These are phyloP conservation scores for Chrysotoxum bicinctum DNA, from an alignment of 2,888 invertebrate species.

Conservation along the genomic window DNA sequence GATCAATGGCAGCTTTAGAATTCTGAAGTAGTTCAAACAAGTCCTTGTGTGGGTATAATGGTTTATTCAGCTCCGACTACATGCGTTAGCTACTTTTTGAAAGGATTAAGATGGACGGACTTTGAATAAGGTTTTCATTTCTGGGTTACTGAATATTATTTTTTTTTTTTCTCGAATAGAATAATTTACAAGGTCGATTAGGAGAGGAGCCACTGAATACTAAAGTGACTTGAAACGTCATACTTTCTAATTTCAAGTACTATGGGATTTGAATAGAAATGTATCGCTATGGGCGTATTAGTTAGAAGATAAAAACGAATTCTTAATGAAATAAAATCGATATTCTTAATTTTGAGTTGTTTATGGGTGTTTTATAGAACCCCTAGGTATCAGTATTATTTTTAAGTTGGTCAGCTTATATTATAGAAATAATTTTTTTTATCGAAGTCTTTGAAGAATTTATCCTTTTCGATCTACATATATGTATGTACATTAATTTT, in stretches of 20 bases:
- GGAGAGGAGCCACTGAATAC: not conserved
- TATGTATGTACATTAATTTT: too few species aligned
- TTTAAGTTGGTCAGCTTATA: too few species aligned
- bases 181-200: constrained; percentile 27
- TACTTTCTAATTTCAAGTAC: not conserved
- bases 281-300: not conserved
- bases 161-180: not conserved
- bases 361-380: too few species aligned
- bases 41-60: constrained; percentile 26
- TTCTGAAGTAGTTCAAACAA: constrained; percentile 20
- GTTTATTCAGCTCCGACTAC: not conserved
- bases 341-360: not conserved
- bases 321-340: not conserved
- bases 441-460: too few species aligned
- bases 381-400: too few species aligned
- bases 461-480: too few species aligned
- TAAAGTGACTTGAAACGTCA: not conserved
- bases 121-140: constrained; percentile 10
- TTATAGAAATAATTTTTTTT: too few species aligned
- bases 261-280: constrained; percentile 1
- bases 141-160: constrained; percentile 30
- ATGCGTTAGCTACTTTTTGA: constrained; percentile 15
- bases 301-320: not conserved
- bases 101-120: constrained; percentile 2
- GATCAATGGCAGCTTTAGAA: constrained; percentile 38